Conservation (phyloP, 2,797 vertebrate species). For the Sardinella longiceps region DNA sequence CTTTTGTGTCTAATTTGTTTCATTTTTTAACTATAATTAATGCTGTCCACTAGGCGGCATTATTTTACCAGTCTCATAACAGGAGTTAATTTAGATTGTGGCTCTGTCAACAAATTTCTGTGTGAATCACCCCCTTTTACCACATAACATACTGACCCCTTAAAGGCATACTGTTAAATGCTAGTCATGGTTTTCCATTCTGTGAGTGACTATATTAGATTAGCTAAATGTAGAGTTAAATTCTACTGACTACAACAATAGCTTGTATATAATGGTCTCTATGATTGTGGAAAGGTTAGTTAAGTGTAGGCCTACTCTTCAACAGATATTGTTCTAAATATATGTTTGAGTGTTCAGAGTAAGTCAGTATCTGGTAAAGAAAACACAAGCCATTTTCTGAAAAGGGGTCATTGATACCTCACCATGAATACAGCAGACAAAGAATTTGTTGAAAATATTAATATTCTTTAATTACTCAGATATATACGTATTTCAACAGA, state of each 20-base stretch:
- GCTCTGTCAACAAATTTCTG: background rate
- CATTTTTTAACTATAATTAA: too few species aligned
- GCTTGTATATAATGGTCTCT: too few species aligned
- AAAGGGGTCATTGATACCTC: background rate
- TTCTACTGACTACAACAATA: too few species aligned
- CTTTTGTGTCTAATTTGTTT: background rate
- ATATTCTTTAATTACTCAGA: constrained; percentile 36
- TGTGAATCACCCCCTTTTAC: background rate
- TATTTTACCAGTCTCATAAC: background rate
- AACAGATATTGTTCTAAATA: too few species aligned
- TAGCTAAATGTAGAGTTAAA: too few species aligned
- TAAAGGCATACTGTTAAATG: background rate
- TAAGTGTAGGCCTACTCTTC: too few species aligned
- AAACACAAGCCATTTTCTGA: background rate
- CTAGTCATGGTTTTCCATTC: background rate
- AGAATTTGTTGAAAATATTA: constrained; percentile 41
- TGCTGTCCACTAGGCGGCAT: background rate
- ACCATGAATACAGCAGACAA: constrained; percentile 39
- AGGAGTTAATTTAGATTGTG: background rate
- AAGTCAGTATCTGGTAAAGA: background rate
- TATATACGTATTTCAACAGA: constrained; percentile 26
- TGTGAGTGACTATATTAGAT: background rate
- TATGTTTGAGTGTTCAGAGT: too few species aligned
- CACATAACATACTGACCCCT: background rate
- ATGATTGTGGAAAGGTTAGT: too few species aligned